Evolutionary conservation across 1,140 invertebrate genomes (phyloP), one percentile per base, ranked within the genome.

Genomic region (Drosophila willistoni): DNA sequence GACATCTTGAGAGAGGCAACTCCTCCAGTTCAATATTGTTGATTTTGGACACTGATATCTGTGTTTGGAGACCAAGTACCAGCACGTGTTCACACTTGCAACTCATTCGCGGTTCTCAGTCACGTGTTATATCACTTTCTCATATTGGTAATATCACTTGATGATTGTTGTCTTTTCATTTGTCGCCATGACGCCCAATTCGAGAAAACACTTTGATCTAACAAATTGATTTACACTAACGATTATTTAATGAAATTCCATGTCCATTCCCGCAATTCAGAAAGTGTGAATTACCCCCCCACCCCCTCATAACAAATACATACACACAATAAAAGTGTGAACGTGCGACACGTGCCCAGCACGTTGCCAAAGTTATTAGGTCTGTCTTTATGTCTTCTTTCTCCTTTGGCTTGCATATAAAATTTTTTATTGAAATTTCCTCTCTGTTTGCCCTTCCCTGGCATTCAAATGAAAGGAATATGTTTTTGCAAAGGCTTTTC

Each of bases 141-240:
- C 71, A 89, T 51, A 87, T 87, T 87, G 83, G 65, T 83, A 89
- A 87, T 80, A 80, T 83, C 77, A 62, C 59, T 47, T 56, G 2
- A 71, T 41, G 65, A 44, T 57, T 85, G 83, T 87, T 87, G 83
- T 89, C 84, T 77, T 87, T 89, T 80, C 73, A 87, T 87, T 87
- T 83, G 84, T 87, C 84, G 84, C 73, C 83, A 83, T 89, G 80
- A 78, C 84, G 80, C 74, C 78, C 82, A 77, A 67, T 7, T 19
- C 12, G 34, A 12, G 34, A 7, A 17, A 59, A 41, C 25, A 70
- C 83, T 87, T 87, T 87, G 84, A 87, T 87, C 84, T 78, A 80
- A 72, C 83, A 79, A 86, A 86, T 89, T 87, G 84, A 89, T 89
- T 89, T 87, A 87, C 84, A 87, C 84, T 87, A 87, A 87, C 84